These are phyloP conservation scores for Martes martes DNA, from an alignment of 2,113 vertebrate genomes.

Conservation along the genomic window DNA sequence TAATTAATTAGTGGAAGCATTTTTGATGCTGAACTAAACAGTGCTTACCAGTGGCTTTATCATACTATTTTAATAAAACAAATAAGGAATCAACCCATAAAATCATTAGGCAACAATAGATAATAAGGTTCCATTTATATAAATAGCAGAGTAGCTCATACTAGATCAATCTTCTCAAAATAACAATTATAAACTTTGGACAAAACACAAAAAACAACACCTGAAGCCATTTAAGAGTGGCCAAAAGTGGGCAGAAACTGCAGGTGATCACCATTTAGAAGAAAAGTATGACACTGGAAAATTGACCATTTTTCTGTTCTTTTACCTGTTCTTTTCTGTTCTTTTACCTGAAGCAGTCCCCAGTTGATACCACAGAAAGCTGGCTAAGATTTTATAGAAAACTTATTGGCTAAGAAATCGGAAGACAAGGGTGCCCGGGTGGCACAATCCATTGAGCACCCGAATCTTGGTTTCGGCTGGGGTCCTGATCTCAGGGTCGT, in stretches of 20 bases:
- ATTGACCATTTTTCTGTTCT: not conserved
- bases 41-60: not conserved
- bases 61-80: constrained; percentile 22
- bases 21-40: not conserved
- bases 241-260: not conserved
- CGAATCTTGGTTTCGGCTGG: not conserved
- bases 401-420: not conserved
- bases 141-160: not conserved
- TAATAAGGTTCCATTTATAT: not conserved
- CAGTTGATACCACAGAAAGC: not conserved
- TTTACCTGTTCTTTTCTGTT: not conserved
- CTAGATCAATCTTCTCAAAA: not conserved
- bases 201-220: not conserved
- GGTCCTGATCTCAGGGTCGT: not conserved
- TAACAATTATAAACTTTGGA: not conserved
- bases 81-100: constrained; percentile 10
- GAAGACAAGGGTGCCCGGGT: not conserved
- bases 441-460: not conserved
- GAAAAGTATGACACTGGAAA: not conserved
- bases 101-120: not conserved
- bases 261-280: not conserved
- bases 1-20: not conserved
- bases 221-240: not conserved
- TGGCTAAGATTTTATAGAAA: not conserved
- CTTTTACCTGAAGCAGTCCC: not conserved